phyloP scores from a whole-genome alignment of 2,888 invertebrate species.

The Lasioglossum vierecki region DNA sequence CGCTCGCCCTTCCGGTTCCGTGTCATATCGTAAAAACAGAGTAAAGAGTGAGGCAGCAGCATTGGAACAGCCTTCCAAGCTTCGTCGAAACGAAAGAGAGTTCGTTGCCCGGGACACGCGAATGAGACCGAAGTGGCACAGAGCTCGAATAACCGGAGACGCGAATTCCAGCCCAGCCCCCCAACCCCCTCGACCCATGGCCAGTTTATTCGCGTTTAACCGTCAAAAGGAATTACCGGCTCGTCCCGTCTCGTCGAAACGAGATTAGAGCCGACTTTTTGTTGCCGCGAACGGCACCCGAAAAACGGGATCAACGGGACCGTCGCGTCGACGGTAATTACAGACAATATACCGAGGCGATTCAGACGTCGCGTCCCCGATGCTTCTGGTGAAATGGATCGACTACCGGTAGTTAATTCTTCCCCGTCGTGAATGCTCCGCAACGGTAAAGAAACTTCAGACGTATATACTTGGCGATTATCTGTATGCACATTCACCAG shows the following conservation, averaged over 20 bases:
- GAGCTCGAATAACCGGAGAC: neutral
- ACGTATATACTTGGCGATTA: neutral
- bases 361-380: neutral
- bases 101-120: neutral
- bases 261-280: slow-evolving; percentile 21
- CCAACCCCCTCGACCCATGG: slow-evolving; percentile 1
- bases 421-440: neutral
- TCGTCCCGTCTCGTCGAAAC: neutral
- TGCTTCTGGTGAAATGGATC: neutral
- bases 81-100: neutral
- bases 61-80: neutral
- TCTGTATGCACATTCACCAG: neutral
- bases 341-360: neutral
- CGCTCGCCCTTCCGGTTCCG: neutral
- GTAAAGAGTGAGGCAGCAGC: neutral
- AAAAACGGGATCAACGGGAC: neutral
- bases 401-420: neutral
- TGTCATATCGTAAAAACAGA: slow-evolving; percentile 5
- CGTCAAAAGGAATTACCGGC: slow-evolving; percentile 25
- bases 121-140: neutral
- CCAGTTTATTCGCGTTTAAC: slow-evolving; percentile 22
- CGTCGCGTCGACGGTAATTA: neutral
- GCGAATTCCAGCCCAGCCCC: neutral
- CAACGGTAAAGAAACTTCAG: neutral
- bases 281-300: neutral